Evolutionary conservation across 2,888 invertebrate genomes (phyloP).

Genomic region (Dysmachus trigonus): DNA sequence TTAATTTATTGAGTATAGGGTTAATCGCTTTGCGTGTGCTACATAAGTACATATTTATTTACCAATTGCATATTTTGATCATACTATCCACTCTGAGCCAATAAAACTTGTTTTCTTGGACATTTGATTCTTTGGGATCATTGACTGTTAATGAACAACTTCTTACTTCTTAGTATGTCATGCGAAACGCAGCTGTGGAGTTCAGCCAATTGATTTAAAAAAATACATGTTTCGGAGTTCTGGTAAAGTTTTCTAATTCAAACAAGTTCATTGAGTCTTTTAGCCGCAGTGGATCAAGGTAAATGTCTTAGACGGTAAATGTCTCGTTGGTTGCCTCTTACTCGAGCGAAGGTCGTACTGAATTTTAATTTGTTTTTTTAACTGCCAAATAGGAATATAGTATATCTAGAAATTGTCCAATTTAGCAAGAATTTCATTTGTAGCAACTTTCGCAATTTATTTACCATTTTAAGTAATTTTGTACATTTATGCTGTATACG

Average conservation of each 20-base stretch:
- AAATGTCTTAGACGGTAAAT: background rate
- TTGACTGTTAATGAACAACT: slow-evolving; percentile 21
- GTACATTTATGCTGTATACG: background rate
- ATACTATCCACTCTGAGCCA: background rate
- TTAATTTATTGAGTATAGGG: background rate
- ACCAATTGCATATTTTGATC: background rate
- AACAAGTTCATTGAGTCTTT: background rate
- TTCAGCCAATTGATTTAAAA: background rate
- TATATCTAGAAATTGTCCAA: background rate
- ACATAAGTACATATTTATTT: background rate
- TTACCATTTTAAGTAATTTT: background rate
- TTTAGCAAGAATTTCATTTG: background rate
- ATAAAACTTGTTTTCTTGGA: background rate
- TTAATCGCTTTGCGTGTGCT: background rate
- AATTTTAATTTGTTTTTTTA: too few relatives aligned
- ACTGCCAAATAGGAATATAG: background rate
- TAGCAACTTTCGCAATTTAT: background rate
- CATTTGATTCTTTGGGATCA: background rate
- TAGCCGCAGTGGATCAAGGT: background rate
- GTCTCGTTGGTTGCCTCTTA: background rate
- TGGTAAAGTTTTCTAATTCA: background rate
- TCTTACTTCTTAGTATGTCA: background rate
- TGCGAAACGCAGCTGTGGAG: background rate
- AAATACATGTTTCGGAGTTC: background rate
- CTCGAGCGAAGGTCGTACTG: background rate